A percentile compares a stretch with the other conserved stretches of the same genome.
These are phyloP conservation scores for Dryadula phaetusa DNA, from an alignment of 2,888 invertebrate species.

Conservation along the genomic window DNA sequence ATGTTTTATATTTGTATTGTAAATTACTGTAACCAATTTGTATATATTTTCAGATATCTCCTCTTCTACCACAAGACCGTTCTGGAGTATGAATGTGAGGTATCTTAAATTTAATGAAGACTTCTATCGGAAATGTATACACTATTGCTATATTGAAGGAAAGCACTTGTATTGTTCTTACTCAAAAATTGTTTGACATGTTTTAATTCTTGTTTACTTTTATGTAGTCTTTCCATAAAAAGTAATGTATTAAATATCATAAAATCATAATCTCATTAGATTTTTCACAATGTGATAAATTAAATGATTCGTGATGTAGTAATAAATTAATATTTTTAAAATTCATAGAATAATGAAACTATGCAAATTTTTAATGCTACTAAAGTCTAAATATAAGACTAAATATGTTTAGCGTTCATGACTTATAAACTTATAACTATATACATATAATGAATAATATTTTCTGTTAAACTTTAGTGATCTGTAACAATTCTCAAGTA, in stretches of 20 bases:
- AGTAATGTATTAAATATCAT: neutral
- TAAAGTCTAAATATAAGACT: conserved; percentile 73
- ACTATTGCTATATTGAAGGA: conserved; percentile 1
- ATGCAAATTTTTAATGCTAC: conserved; percentile 43
- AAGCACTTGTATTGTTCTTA: neutral
- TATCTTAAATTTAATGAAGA: conserved; percentile 45
- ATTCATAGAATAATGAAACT: neutral
- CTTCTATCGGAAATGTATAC: neutral
- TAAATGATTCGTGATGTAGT: neutral
- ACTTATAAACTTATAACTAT: conserved; percentile 70
- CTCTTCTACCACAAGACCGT: conserved; percentile 98
- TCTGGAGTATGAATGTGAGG: conserved; percentile 89
- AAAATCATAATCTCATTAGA: conserved; percentile 53
- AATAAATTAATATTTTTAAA: neutral
- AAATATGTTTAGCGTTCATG: conserved; percentile 53
- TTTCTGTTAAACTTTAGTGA: conserved; percentile 37
- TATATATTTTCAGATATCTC: conserved; percentile 89
- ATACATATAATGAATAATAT: conserved; percentile 57
- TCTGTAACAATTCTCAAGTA: conserved; percentile 50
- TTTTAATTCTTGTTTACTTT: neutral
- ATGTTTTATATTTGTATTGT: no score
- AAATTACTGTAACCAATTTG: conserved; percentile 28
- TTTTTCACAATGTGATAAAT: neutral
- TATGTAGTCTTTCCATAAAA: neutral
- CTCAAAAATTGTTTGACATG: neutral